Percentiles rank a stretch among this genome's conserved stretches.
These are phyloP conservation scores for Centropyge bicolor DNA, from an alignment of 2,797 vertebrate species.

Conservation along the genomic window DNA sequence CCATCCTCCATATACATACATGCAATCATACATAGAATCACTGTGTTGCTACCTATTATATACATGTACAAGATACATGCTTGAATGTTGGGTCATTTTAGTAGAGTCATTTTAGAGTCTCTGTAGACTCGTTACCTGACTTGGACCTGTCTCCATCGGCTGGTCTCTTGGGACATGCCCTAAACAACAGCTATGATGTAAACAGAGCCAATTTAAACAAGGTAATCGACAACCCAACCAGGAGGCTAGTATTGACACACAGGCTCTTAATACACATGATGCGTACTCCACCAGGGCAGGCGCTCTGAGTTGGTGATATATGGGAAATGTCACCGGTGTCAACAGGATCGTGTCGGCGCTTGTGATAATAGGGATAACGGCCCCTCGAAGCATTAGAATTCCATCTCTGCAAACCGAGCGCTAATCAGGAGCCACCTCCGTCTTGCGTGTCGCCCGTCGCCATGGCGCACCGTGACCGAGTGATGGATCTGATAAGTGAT, in stretches of 20 bases:
- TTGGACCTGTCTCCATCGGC: neutral
- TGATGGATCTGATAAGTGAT: slow-evolving; percentile 46
- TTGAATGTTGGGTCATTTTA: neutral
- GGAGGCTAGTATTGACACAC: neutral
- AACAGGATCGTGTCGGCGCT: neutral
- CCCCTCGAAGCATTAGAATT: slow-evolving; percentile 17
- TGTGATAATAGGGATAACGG: neutral
- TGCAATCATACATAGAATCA: no score
- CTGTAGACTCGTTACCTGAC: neutral
- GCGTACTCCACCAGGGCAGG: slow-evolving; percentile 17
- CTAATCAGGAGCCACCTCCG: slow-evolving; percentile 26
- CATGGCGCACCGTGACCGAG: slow-evolving; percentile 9
- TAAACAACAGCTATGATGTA: neutral
- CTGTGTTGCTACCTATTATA: no score
- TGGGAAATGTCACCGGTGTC: slow-evolving; percentile 31
- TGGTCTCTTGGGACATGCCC: neutral
- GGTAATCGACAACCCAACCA: neutral
- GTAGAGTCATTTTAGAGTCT: no score
- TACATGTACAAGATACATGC: no score
- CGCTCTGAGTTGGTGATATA: slow-evolving; percentile 29
- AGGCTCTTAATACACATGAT: neutral
- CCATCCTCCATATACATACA: no score
- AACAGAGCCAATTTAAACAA: neutral
- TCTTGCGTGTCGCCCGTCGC: slow-evolving; percentile 41
- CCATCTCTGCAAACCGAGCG: slow-evolving; percentile 5